These are phyloP conservation scores for Temnothorax curvispinosus DNA, from an alignment of 1,140 invertebrate genomes.

Conservation along the genomic window DNA sequence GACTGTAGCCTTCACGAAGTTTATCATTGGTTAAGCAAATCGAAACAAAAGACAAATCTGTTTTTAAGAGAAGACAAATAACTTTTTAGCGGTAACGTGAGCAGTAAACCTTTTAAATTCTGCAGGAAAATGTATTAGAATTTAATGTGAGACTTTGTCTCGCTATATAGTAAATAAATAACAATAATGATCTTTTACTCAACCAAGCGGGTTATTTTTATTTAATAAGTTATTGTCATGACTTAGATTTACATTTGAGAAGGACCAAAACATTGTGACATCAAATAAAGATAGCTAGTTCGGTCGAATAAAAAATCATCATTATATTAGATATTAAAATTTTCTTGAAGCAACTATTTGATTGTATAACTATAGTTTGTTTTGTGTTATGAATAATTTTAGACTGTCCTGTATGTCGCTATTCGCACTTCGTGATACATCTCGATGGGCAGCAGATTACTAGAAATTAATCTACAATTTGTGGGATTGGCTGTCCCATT, in stretches of 20 bases:
- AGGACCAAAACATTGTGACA: no score
- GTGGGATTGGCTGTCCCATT: conserved; percentile 54
- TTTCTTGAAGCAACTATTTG: neutral
- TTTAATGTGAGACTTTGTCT: neutral
- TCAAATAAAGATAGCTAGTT: no score
- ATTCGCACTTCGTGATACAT: conserved; percentile 21
- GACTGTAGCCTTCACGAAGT: neutral
- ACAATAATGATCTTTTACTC: no score
- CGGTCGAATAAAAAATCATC: no score
- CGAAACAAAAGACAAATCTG: neutral
- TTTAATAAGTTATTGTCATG: no score
- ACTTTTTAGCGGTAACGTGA: neutral
- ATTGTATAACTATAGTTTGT: neutral
- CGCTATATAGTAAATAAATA: no score
- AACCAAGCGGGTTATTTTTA: no score
- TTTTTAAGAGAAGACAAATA: neutral
- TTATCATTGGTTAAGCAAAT: conserved; percentile 2
- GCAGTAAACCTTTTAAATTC: neutral
- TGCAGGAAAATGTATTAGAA: neutral
- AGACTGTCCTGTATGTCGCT: neutral
- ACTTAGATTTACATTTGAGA: no score
- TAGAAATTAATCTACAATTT: conserved; percentile 61
- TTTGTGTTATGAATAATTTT: neutral
- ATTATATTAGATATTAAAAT: neutral
- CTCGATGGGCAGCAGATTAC: conserved; percentile 13